Evolutionary conservation across 2,797 vertebrate genomes (phyloP).

Genomic region (Dryobates pubescens): DNA sequence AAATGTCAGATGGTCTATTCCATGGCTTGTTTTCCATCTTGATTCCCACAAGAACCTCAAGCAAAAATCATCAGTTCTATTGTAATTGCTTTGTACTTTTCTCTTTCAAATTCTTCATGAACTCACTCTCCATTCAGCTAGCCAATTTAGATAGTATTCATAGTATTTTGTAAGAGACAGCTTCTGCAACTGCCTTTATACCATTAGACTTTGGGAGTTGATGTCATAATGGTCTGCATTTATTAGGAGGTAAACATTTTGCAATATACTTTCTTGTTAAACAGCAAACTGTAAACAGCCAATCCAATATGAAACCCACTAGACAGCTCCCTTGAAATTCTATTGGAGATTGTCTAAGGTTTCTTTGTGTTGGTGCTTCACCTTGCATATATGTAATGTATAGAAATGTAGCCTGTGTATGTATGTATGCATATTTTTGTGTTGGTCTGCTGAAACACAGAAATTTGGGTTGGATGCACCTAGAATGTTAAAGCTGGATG

Average conservation of each 20-base stretch:
- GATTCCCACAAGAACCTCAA: not conserved
- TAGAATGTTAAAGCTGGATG: not conserved
- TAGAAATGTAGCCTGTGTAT: not conserved
- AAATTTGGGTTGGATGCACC: not conserved
- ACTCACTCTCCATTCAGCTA: not conserved
- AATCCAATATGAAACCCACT: slow-evolving; percentile 29
- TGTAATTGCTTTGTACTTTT: not conserved
- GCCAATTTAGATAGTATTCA: not conserved
- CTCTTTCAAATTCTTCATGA: not conserved
- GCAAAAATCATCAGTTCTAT: not conserved
- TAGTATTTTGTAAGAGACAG: not conserved
- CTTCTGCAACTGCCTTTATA: not conserved
- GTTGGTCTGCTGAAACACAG: not conserved
- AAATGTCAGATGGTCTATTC: not conserved
- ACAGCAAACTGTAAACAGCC: slow-evolving; percentile 59
- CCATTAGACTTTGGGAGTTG: not conserved
- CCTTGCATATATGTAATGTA: not conserved
- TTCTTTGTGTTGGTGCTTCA: not conserved
- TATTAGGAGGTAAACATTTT: slow-evolving; percentile 23
- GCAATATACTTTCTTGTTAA: slow-evolving; percentile 32
- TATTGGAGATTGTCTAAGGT: not conserved
- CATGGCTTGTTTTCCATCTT: not conserved
- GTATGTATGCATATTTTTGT: not conserved
- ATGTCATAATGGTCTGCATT: not conserved
- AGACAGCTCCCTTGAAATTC: slow-evolving; percentile 49